phyloP scores from a whole-genome alignment of 2,888 invertebrate genomes.

The Lagria hirta region DNA sequence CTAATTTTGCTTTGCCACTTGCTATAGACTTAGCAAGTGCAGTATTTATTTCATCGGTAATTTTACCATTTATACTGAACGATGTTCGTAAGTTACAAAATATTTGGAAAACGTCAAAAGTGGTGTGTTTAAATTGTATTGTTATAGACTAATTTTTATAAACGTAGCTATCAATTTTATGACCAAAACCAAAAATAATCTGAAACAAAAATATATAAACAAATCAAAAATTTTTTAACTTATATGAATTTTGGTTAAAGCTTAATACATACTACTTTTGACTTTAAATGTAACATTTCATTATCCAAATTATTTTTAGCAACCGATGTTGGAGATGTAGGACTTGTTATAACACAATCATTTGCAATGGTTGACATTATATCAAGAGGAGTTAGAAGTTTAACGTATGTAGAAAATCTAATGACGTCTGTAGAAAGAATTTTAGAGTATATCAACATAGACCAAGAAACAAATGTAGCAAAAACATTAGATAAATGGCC shows the following conservation, averaged over 20 bases:
- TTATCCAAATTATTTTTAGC: too few species aligned
- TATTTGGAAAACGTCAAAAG: too few species aligned
- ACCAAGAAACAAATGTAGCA: constrained; percentile 43
- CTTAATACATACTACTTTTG: too few species aligned
- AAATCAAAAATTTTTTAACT: too few species aligned
- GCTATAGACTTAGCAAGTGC: constrained; percentile 7
- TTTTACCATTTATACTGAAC: constrained; percentile 15
- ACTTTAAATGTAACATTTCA: constrained; percentile 1
- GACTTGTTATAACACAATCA: constrained; percentile 77
- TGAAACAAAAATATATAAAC: too few species aligned
- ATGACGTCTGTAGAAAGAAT: constrained; percentile 88
- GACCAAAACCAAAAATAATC: too few species aligned
- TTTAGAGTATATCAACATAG: constrained; percentile 50
- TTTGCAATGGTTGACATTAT: constrained; percentile 69
- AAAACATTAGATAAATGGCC: constrained; percentile 70
- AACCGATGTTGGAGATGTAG: constrained; percentile 62
- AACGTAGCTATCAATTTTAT: too few species aligned
- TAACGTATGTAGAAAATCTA: constrained; percentile 74
- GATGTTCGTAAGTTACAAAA: constrained; percentile 6
- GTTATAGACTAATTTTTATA: too few species aligned
- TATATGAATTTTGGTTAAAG: too few species aligned
- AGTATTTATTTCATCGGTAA: constrained; percentile 12
- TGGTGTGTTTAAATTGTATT: too few species aligned
- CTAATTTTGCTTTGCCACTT: constrained; percentile 8
- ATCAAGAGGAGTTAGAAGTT: constrained; percentile 69